Evolutionary conservation across 2,797 vertebrate species (phyloP).

Genomic region (Limosa lapponica): DNA sequence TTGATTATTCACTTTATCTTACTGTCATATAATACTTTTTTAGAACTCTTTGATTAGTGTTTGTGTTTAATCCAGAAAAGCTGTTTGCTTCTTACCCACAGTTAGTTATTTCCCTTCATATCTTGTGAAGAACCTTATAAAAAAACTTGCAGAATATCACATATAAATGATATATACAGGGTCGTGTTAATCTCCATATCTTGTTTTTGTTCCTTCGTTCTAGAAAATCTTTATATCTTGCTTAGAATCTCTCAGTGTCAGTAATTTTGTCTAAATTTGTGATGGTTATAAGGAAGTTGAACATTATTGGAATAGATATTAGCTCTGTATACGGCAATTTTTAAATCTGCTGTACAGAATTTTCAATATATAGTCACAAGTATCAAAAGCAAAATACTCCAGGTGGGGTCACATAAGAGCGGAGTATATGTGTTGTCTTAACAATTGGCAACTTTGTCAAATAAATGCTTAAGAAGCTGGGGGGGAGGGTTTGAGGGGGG

Average conservation of each 20-base stretch:
- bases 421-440: not conserved
- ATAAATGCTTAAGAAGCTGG: not conserved
- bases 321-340: not conserved
- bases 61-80: not conserved
- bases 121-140: not conserved
- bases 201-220: not conserved
- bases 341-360: not conserved
- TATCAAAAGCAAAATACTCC: not conserved
- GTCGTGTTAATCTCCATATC: not conserved
- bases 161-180: not conserved
- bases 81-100: not conserved
- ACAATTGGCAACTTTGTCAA: not conserved
- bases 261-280: not conserved
- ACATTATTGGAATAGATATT: not conserved
- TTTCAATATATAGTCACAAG: not conserved
- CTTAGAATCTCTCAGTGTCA: not conserved
- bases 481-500: too few relatives aligned
- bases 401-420: not conserved
- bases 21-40: not conserved
- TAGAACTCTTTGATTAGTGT: not conserved
- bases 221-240: not conserved
- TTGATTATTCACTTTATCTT: not conserved
- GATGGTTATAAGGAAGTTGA: not conserved
- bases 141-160: not conserved
- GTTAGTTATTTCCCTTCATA: not conserved